Conservation (phyloP, 1,140 invertebrate genomes). For the Trichomalopsis sarcophagae region DNA sequence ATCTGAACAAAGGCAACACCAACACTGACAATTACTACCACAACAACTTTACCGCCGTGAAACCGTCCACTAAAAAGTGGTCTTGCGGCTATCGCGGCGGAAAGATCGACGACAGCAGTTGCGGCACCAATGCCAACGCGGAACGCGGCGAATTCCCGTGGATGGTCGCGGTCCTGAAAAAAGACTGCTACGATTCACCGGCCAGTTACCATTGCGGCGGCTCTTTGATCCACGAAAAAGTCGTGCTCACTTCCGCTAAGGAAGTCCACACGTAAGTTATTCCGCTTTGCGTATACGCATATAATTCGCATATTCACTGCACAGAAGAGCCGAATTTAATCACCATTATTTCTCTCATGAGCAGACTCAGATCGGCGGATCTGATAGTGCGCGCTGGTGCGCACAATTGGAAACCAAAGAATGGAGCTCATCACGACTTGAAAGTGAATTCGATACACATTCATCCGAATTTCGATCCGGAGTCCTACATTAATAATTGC, state of each 20-base stretch:
- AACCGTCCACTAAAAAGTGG: neutral
- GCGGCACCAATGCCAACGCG: neutral
- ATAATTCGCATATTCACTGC: neutral
- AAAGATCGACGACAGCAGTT: neutral
- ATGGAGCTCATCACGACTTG: neutral
- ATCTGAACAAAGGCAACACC: neutral
- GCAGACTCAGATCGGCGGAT: neutral
- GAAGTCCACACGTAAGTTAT: neutral
- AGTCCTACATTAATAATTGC: constrained; percentile 1
- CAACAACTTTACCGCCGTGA: neutral
- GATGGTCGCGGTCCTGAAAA: neutral
- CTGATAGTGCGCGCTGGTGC: neutral
- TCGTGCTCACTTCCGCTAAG: neutral
- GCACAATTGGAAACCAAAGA: neutral
- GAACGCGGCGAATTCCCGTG: neutral
- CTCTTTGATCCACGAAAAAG: neutral
- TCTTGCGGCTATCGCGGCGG: neutral
- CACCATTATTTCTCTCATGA: neutral
- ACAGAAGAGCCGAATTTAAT: neutral
- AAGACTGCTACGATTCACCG: neutral
- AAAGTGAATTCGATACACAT: neutral
- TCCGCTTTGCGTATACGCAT: too few relatives aligned
- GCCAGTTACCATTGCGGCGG: neutral
- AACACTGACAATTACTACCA: neutral
- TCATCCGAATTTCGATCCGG: neutral